Evolutionary conservation across 1,140 invertebrate species (phyloP).

Genomic region (Diorhabda carinulata): DNA sequence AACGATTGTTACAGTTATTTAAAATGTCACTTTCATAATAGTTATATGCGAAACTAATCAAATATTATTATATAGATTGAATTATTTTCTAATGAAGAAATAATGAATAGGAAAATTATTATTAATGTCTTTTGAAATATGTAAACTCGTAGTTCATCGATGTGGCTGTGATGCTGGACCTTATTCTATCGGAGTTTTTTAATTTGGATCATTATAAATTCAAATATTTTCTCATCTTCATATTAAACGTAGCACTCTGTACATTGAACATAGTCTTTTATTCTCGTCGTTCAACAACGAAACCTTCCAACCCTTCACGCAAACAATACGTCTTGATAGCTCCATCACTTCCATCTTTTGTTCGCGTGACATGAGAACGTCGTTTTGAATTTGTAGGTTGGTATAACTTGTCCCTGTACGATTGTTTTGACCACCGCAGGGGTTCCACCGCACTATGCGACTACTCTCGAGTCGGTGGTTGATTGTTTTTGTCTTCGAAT

Average conservation of each 20-base stretch:
- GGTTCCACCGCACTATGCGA: not conserved
- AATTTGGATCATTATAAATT: no score
- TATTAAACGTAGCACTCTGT: not conserved
- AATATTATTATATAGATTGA: no score
- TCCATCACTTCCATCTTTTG: not conserved
- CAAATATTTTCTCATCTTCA: no score
- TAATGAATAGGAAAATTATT: no score
- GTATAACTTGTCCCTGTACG: not conserved
- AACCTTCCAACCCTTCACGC: not conserved
- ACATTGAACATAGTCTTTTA: not conserved
- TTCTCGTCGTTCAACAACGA: not conserved
- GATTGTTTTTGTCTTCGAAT: not conserved
- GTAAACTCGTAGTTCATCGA: no score
- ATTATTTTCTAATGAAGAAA: no score
- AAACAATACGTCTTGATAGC: not conserved
- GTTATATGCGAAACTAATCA: no score
- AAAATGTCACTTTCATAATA: no score
- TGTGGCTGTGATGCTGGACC: no score
- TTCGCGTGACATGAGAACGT: not conserved
- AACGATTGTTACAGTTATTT: no score
- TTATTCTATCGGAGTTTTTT: no score
- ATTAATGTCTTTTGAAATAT: no score
- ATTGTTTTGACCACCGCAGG: not conserved
- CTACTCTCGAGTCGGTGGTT: not conserved
- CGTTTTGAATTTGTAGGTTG: constrained; percentile 2